Conservation (phyloP, 2,888 invertebrate genomes). For the Calephelis perditalis region DNA sequence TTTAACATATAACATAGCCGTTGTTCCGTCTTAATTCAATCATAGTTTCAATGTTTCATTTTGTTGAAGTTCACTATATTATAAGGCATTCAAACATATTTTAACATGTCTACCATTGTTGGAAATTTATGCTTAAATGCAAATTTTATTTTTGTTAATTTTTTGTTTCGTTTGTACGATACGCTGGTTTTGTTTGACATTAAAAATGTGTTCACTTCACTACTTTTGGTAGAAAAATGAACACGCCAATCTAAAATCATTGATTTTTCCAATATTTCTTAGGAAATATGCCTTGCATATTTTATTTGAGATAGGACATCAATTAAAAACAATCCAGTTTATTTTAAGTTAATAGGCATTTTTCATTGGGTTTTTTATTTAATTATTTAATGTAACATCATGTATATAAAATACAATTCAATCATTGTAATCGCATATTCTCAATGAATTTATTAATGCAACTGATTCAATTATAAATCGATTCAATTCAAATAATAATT, state of each 20-base stretch:
- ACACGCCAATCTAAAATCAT: constrained; percentile 28
- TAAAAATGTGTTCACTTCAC: constrained; percentile 42
- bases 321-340: constrained; percentile 7
- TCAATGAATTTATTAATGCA: constrained; percentile 57
- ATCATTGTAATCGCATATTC: constrained; percentile 48
- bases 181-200: constrained; percentile 14
- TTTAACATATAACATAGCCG: no score
- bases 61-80: no score
- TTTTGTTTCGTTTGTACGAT: constrained; percentile 12
- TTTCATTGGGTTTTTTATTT: constrained; percentile 59
- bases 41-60: no score
- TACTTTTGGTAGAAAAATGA: constrained; percentile 50
- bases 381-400: constrained; percentile 26
- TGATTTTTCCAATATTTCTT: constrained; percentile 35
- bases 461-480: constrained; percentile 30
- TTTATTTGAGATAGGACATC: constrained; percentile 38
- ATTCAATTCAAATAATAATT: constrained; percentile 25
- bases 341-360: constrained; percentile 33
- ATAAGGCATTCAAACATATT: no score
- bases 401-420: constrained; percentile 42
- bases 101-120: neutral
- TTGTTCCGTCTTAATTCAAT: no score
- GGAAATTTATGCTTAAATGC: neutral
- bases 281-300: constrained; percentile 58
- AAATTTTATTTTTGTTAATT: neutral